phyloP scores from a whole-genome alignment of 1,140 invertebrate species.

The Holcopasites calliopsidis region DNA sequence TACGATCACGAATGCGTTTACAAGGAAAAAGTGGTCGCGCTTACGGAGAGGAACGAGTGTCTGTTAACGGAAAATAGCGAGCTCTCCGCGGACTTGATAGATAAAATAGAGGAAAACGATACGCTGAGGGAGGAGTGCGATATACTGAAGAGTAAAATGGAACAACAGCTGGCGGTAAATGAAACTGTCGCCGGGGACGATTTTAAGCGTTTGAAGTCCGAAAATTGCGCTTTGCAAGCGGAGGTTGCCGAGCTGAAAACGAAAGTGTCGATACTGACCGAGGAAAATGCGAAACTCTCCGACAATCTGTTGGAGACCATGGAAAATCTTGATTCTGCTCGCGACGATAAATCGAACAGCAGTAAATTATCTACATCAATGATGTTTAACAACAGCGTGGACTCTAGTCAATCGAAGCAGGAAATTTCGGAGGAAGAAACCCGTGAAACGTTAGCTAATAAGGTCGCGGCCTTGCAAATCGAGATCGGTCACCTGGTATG shows the following conservation, averaged over 20 bases:
- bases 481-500: constrained; percentile 48
- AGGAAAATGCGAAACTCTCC: constrained; percentile 49
- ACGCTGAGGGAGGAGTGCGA: constrained; percentile 22
- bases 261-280: constrained; percentile 23
- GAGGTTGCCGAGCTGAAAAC: constrained; percentile 46
- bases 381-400: constrained; percentile 24
- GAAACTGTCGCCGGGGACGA: constrained; percentile 11
- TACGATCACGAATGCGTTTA: constrained; percentile 49
- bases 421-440: constrained; percentile 39
- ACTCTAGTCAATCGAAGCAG: constrained; percentile 47
- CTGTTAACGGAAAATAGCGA: constrained; percentile 31
- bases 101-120: constrained; percentile 53
- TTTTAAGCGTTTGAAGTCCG: constrained; percentile 24
- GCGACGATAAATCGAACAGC: constrained; percentile 22
- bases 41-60: constrained; percentile 37
- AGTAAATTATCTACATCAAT: constrained; percentile 25
- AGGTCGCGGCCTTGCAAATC: constrained; percentile 47
- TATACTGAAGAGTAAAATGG: constrained; percentile 31
- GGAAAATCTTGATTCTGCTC: neutral
- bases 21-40: constrained; percentile 24
- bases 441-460: constrained; percentile 22
- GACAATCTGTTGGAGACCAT: constrained; percentile 8
- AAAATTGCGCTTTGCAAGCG: constrained; percentile 42
- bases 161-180: constrained; percentile 22
- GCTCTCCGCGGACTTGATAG: constrained; percentile 50